Base-by-base conservation (phyloP, 2,888 invertebrate species). In the Sthenelais limicola region DNA sequence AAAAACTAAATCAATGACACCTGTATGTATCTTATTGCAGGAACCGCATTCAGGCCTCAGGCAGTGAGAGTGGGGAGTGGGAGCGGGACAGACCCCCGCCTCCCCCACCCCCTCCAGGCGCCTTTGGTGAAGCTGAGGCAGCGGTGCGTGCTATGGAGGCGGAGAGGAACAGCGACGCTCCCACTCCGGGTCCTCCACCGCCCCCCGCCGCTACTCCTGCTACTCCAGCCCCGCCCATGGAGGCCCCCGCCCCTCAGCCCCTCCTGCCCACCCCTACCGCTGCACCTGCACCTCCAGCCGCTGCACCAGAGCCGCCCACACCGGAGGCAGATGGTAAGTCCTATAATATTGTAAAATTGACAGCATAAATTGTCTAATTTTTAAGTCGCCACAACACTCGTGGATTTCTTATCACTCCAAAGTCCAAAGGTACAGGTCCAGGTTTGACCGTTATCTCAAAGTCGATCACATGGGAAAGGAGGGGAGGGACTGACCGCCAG, bases 31-130 rank as follows among this genome's bases (percentile, higher is more conserved):
- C 49, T 21, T 3, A 15, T 24, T 33, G 5, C 38, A 35, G 69
- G 43, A 54, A 69, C 38, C 54, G 69, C 21, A 54, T n/a, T n/a
- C n/a, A n/a, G n/a, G n/a, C n/a, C n/a, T n/a, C 35, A 15, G 54
- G 49, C 26, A 69, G 69, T 24, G 69, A 54, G 49, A 32, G 4
- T 24, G 51, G 38, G 35, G 38, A 66, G 21, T 52, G 52, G 52
- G 52, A 52, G 24, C 52, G 18, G 3, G 52, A 52, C 24, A 18
- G 49, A 33, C 51, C 49, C 5, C 68, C 51, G 1, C 62, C 62
- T 7, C 32, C 69, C 18, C 43, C 69, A 15, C 54, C 69, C n/a
- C 69, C 52, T 9, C 38, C 52, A 24, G 38, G 52, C 12, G 33
- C 52, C n/a, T 51, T 35, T 24, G 69, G 69, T 9, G 28, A 38